phyloP scores from a whole-genome alignment of 2,113 vertebrate species.

The Microtus montanus region DNA sequence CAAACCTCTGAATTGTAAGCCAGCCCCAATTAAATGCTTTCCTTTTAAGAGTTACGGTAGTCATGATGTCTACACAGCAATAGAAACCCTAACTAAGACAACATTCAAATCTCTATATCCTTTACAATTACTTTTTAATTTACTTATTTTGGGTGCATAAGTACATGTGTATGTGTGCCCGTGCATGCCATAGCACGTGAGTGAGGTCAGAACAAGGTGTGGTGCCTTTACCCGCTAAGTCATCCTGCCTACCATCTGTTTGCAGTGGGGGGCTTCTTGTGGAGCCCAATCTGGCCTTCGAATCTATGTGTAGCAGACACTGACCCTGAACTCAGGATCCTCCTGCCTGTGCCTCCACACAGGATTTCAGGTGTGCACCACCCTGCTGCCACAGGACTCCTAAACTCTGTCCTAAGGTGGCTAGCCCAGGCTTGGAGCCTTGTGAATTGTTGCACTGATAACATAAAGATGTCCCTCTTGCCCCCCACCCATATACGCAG shows the following conservation, averaged over 20 bases:
- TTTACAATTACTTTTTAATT: neutral
- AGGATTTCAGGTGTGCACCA: neutral
- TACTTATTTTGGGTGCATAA: neutral
- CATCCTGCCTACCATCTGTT: neutral
- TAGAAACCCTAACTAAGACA: neutral
- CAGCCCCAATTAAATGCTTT: neutral
- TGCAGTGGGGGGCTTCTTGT: too few relatives aligned
- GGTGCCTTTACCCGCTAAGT: neutral
- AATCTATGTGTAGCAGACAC: neutral
- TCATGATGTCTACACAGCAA: neutral
- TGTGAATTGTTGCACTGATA: neutral
- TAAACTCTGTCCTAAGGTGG: neutral
- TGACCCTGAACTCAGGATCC: neutral
- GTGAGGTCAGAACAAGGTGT: neutral
- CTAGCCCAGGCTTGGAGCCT: neutral
- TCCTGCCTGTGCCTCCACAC: neutral
- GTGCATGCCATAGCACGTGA: neutral
- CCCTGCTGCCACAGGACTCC: neutral
- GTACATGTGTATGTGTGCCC: neutral
- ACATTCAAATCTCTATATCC: neutral
- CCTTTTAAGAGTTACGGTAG: neutral
- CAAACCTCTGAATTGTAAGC: neutral
- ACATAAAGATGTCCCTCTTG: neutral
- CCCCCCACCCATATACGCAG: rapidly evolving
- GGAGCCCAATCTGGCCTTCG: neutral